A percentile compares a stretch with the other conserved stretches of the same genome.
Conservation (phyloP, 2,113 vertebrate genomes). For the Ceyx margarethae region DNA sequence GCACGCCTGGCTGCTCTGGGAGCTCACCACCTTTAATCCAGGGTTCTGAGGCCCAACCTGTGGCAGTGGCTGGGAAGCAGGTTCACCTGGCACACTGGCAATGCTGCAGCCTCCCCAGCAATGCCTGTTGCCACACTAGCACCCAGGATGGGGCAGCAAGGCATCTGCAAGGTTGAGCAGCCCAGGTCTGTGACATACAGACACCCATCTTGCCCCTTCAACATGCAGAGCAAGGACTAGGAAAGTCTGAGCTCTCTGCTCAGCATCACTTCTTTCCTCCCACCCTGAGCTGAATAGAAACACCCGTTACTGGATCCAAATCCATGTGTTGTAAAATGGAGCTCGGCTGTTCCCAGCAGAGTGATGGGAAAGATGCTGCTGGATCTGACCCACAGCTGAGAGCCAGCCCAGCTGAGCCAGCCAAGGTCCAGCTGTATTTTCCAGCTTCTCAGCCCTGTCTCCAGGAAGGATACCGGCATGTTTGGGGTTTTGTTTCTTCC, state of each 20-base stretch:
- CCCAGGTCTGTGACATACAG: background rate
- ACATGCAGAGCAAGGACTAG: background rate
- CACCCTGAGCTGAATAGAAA: background rate
- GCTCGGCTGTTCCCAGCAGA: background rate
- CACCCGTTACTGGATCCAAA: background rate
- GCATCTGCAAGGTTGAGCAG: background rate
- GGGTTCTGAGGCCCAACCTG: background rate
- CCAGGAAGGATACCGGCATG: conserved; percentile 60
- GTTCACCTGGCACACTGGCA: background rate
- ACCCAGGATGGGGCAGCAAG: fast-evolving
- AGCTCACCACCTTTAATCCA: background rate
- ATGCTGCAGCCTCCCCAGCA: background rate
- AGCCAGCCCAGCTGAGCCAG: background rate
- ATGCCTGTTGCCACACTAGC: background rate
- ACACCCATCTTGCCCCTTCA: background rate
- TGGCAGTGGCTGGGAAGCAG: background rate
- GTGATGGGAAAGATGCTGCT: background rate
- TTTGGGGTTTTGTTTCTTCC: conserved; percentile 39
- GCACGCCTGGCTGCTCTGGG: background rate
- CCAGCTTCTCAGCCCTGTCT: conserved; percentile 52
- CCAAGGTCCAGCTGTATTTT: conserved; percentile 37
- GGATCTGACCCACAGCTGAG: background rate
- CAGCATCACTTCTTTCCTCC: background rate
- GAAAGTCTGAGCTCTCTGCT: background rate
- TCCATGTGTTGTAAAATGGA: background rate